Evolutionary conservation across 1,140 invertebrate genomes (phyloP).

Genomic region (Oscheius sp.): DNA sequence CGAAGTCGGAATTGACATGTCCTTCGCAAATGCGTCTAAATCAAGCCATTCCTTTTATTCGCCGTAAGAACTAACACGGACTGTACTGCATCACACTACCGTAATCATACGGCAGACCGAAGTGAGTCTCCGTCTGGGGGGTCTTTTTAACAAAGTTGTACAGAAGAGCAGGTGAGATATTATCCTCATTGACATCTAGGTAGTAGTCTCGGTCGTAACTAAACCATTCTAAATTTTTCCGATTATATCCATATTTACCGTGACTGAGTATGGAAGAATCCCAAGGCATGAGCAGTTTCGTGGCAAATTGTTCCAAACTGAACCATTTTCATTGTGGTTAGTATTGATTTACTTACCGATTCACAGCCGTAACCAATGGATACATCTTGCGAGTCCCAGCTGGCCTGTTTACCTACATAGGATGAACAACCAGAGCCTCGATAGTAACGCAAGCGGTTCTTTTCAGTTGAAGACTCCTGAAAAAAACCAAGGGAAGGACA

Average conservation of each 20-base stretch:
- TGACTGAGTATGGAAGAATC: constrained; percentile 35
- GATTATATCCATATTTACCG: too few relatives aligned
- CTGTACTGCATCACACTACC: not conserved
- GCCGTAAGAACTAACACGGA: not conserved
- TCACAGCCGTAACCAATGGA: not conserved
- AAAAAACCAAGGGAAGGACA: not conserved
- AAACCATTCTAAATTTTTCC: too few relatives aligned
- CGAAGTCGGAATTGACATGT: not conserved
- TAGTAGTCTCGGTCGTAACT: constrained; percentile 35
- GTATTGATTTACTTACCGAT: not conserved
- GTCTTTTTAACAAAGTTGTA: not conserved
- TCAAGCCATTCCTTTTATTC: not conserved
- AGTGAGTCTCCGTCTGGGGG: not conserved
- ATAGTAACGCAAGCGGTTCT: not conserved
- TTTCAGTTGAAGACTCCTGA: not conserved
- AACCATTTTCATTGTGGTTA: not conserved
- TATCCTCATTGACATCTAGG: not conserved
- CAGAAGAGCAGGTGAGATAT: not conserved
- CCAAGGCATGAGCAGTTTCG: constrained; percentile 29
- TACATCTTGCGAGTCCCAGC: not conserved
- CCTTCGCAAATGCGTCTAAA: not conserved
- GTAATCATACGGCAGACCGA: not conserved
- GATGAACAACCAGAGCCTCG: not conserved
- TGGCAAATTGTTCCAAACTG: constrained; percentile 7
- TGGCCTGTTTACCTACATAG: not conserved